Evolutionary conservation across 2,113 vertebrate genomes (phyloP), one percentile per base, ranked within the genome.

Genomic region (Carlito syrichta): DNA sequence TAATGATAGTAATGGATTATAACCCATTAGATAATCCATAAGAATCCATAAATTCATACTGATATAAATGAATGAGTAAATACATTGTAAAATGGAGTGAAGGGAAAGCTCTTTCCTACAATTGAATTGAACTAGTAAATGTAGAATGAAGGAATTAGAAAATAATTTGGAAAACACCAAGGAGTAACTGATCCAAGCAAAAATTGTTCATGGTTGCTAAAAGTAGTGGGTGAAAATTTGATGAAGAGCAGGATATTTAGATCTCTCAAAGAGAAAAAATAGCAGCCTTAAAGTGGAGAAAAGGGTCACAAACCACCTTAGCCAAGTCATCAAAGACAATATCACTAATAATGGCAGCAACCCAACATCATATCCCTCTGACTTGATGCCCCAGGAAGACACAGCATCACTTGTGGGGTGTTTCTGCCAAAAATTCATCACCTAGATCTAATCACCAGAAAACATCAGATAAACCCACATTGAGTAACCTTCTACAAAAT

Each of bases 401-500:
- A 71, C 27, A 20, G 32, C 82, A 74, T 81, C 52, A 81, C 74
- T 88, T 92, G 69, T 94, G 71, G 94, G 76, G 54, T 86, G 74
- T 95, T 88, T 85, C 91, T 92, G 85, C 48, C 93, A 22, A 77
- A 73, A 96, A 96, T 91, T 97, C 94, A 96, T 96, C 97, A 96
- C 93, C 73, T 69, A 69, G 95, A 97, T 96, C 94, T 94, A 97
- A 96, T 96, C 88, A 86, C 2, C 22, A 95, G 93, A 91, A 90
- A 96, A 94, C 96, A 96, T 96, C 93, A 96, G 85, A 97, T 88
- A 95, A 97, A 97, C 92, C 68, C 85, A 95, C 94, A 96, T 91
- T 62, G 82, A 96, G 84, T 96, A 96, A 96, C 40, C 93, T 94
- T 96, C 94, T 85, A 62, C 58, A 93, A 97, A 97, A 97, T 88